Base-by-base conservation (phyloP, 2,888 invertebrate genomes). In the Sesia bembeciformis region DNA sequence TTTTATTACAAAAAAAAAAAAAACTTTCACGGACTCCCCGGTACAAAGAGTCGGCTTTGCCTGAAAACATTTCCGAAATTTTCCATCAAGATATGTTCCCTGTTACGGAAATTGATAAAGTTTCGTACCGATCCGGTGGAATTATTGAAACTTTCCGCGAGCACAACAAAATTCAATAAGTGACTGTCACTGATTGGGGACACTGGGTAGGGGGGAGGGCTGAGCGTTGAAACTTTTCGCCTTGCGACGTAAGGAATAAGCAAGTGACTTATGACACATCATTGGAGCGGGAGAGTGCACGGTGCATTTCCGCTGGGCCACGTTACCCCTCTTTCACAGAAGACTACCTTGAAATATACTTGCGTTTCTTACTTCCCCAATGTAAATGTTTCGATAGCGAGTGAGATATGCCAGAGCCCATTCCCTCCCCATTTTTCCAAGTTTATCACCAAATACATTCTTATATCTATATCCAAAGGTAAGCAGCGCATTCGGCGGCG, bases 81-180 rank as follows among this genome's bases (percentile, higher is more conserved):
- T 52, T 62, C 70, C 66, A 74, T 74, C 76, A 67, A 76, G 83
- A 81, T 81, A 79, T 74, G 78, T 74, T 70, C 72, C 70, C 72
- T 71, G 74, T 81, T 77, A 76, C 79, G 87, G 87, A 87, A 87
- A 88, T 88, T 88, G 86, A 83, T 78, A 87, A 88, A 88, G 82
- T 87, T 87, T 78, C 70, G 74, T 68, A 57, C 67, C 75, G 74
- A 79, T 77, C 76, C 71, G 64, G 40, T 67, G 78, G 83, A 84
- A 84, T 87, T 87, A 87, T 86, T 81, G 83, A 80, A 84, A 84
- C 75, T 85, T 79, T 74, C 72, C 70, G 75, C 72, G 82, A 77
- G 75, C 84, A 86, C 85, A 86, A 86, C 87, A 85, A 83, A 83
- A 88, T 86, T 88, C 84, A 86, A 87, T 88, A 87, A 86, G 84